These are phyloP conservation scores for Anoplolepis gracilipes DNA, from an alignment of 1,140 invertebrate genomes.

Conservation along the genomic window DNA sequence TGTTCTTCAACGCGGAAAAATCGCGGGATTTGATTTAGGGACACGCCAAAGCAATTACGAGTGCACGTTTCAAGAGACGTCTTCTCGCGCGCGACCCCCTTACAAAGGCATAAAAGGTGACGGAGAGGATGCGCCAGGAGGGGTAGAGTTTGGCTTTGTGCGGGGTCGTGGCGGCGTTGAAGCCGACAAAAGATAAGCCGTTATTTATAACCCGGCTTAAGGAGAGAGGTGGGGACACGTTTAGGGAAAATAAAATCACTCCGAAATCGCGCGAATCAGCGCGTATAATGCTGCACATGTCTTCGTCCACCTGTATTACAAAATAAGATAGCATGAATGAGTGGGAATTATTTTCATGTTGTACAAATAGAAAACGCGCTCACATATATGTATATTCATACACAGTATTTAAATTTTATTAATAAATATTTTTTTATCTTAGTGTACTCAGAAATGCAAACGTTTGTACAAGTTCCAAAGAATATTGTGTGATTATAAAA, in stretches of 20 bases:
- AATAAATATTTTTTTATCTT: not conserved
- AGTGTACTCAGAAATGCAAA: not conserved
- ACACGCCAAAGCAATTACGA: constrained; percentile 80
- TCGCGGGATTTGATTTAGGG: constrained; percentile 75
- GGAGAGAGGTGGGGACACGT: constrained; percentile 54
- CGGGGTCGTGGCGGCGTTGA: constrained; percentile 74
- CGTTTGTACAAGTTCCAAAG: not conserved
- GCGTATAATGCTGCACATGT: constrained; percentile 46
- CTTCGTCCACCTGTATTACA: not conserved
- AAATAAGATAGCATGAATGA: not conserved
- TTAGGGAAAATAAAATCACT: constrained; percentile 73
- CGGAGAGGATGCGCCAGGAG: constrained; percentile 50
- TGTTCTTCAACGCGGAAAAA: constrained; percentile 64
- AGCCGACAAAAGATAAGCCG: constrained; percentile 81
- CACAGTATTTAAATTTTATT: not conserved
- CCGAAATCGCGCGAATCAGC: constrained; percentile 28
- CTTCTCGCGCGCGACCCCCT: constrained; percentile 73
- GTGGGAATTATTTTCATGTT: not conserved
- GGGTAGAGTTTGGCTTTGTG: constrained; percentile 76
- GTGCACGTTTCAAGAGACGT: constrained; percentile 76
- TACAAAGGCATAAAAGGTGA: constrained; percentile 68
- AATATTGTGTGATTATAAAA: not conserved
- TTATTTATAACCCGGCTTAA: constrained; percentile 81
- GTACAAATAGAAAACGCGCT: not conserved
- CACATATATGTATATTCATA: not conserved